phyloP scores from a whole-genome alignment of 2,888 invertebrate species.

The Liodrosophila aerea region DNA sequence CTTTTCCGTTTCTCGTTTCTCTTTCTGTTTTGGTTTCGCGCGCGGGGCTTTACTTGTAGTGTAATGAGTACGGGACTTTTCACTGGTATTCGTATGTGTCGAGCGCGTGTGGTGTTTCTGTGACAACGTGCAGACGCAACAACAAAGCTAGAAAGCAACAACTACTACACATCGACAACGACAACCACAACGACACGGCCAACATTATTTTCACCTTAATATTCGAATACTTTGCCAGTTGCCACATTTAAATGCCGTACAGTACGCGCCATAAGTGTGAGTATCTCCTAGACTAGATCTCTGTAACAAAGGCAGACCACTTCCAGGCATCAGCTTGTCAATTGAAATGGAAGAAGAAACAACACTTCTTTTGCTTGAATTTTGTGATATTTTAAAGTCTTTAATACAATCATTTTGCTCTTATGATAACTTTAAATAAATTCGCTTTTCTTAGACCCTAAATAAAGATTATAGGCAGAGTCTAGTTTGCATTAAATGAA shows the following conservation, averaged over 20 bases:
- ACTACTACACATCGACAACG: slow-evolving; percentile 5
- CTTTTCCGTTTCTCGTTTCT: slow-evolving; percentile 2
- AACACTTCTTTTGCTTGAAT: too few relatives aligned
- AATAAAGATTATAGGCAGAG: too few relatives aligned
- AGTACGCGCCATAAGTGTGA: slow-evolving; percentile 69
- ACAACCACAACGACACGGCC: slow-evolving; percentile 18
- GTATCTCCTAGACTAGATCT: slow-evolving; percentile 24
- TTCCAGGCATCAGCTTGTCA: too few relatives aligned
- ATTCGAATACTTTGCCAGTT: slow-evolving; percentile 35
- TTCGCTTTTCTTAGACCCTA: too few relatives aligned
- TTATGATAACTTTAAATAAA: too few relatives aligned
- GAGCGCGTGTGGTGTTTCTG: slow-evolving; percentile 54
- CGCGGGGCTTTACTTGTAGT: slow-evolving; percentile 25
- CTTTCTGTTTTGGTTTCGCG: slow-evolving; percentile 53
- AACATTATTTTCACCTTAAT: slow-evolving; percentile 26
- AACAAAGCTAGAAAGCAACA: slow-evolving; percentile 46
- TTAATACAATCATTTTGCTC: too few relatives aligned
- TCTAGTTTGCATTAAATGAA: too few relatives aligned
- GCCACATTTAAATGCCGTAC: slow-evolving; percentile 48
- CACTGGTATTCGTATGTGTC: slow-evolving; percentile 17
- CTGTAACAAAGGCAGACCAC: slow-evolving; percentile 39
- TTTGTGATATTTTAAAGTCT: too few relatives aligned
- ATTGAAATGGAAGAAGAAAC: too few relatives aligned
- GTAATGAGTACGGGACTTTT: slow-evolving; percentile 8
- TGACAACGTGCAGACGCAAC: slow-evolving; percentile 55